These are phyloP conservation scores for Schrankia costaestrigalis DNA, from an alignment of 2,888 invertebrate genomes.

Conservation along the genomic window DNA sequence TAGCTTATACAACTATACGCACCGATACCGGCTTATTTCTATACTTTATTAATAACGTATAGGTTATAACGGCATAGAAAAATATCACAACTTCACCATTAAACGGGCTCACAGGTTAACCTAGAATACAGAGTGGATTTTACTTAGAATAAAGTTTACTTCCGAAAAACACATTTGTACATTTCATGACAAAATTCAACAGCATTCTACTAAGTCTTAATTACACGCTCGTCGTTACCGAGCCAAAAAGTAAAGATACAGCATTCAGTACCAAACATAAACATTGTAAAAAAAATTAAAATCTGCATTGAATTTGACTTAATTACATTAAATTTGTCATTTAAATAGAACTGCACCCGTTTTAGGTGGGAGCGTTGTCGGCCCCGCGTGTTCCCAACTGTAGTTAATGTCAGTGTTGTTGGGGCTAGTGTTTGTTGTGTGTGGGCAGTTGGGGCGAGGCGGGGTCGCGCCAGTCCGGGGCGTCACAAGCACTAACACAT, in stretches of 20 bases:
- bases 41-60: constrained; percentile 34
- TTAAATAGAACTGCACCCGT: constrained; percentile 79
- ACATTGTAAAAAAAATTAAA: constrained; percentile 69
- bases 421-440: constrained; percentile 44
- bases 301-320: constrained; percentile 75
- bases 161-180: constrained; percentile 79
- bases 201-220: constrained; percentile 78
- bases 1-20: constrained; percentile 57
- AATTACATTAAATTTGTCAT: constrained; percentile 79
- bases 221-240: constrained; percentile 57
- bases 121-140: constrained; percentile 74
- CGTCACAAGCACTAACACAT: constrained; percentile 79
- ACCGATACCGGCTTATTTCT: constrained; percentile 51
- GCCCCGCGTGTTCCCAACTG: constrained; percentile 77
- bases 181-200: constrained; percentile 80
- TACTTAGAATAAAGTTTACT: constrained; percentile 77
- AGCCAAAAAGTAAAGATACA: constrained; percentile 64
- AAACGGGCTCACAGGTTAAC: constrained; percentile 65
- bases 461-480: constrained; percentile 70
- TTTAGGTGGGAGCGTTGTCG: constrained; percentile 73
- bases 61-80: constrained; percentile 56
- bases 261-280: constrained; percentile 72
- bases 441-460: constrained; percentile 73
- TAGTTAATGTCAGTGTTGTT: constrained; percentile 40
- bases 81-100: constrained; percentile 79